Evolutionary conservation across 2,797 vertebrate genomes (phyloP).

Genomic region (Stomatorhinus walkeri): DNA sequence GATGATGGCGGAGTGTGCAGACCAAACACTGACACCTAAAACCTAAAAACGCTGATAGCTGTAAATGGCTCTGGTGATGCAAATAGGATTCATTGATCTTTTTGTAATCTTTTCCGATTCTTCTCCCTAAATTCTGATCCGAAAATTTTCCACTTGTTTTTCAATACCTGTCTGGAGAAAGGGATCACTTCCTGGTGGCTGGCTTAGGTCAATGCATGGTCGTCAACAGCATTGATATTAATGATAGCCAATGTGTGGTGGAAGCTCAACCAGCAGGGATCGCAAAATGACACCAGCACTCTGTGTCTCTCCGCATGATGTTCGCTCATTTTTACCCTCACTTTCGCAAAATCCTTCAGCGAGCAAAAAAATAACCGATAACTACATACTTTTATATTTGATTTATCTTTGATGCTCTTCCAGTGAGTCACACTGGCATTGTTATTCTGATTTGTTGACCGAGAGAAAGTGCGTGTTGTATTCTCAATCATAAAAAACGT

Average conservation of each 20-base stretch:
- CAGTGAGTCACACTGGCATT: not conserved
- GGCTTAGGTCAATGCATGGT: not conserved
- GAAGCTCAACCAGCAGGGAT: not conserved
- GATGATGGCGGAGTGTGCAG: not conserved
- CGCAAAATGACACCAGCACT: not conserved
- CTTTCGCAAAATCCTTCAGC: not conserved
- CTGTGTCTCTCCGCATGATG: not conserved
- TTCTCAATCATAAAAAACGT: not conserved
- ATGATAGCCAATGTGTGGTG: not conserved
- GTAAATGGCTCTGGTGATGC: not conserved
- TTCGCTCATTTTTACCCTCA: not conserved
- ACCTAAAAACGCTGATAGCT: not conserved
- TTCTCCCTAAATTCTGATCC: not conserved
- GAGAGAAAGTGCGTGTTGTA: not conserved
- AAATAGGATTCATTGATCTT: not conserved
- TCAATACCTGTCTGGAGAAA: not conserved
- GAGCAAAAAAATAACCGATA: not conserved
- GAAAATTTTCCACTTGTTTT: not conserved
- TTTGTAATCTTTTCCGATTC: not conserved
- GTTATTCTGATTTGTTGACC: not conserved
- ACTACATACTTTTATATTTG: not conserved
- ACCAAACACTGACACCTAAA: not conserved
- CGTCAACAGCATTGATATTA: not conserved
- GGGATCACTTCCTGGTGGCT: not conserved
- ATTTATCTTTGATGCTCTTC: not conserved